phyloP scores from a whole-genome alignment of 37 sponge, comb jelly and placozoan genomes.

The Chondrilla cf. caribensis region DNA sequence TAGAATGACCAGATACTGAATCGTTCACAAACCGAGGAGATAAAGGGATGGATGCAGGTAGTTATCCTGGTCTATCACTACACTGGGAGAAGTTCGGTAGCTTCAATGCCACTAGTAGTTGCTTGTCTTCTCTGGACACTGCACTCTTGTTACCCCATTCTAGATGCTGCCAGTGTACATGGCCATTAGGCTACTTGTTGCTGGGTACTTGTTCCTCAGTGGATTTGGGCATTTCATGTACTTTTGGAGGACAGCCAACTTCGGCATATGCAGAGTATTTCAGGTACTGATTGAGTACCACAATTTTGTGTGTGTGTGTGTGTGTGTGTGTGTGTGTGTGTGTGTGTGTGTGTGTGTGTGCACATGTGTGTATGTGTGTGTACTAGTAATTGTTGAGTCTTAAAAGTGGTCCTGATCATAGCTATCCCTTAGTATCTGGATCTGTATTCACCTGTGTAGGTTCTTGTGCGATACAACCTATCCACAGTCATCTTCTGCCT shows the following conservation, averaged over 20 bases:
- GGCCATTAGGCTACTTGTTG: slow-evolving; percentile 9
- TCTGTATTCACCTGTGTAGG: neutral
- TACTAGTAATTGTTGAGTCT: no score
- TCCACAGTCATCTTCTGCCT: slow-evolving; percentile 12
- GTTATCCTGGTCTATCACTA: slow-evolving; percentile 28
- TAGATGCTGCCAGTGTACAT: slow-evolving; percentile 9
- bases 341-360: no score
- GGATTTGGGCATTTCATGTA: slow-evolving; percentile 28
- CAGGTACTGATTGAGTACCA: slow-evolving; percentile 1
- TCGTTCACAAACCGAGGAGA: slow-evolving; percentile 26
- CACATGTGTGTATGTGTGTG: no score
- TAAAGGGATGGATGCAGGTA: slow-evolving; percentile 30
- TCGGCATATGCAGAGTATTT: neutral
- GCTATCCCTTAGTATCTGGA: no score
- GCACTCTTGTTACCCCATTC: neutral
- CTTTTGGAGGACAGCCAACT: slow-evolving; percentile 23
- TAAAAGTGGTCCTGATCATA: no score
- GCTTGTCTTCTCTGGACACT: neutral
- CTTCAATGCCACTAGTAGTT: neutral
- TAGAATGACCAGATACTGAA: neutral
- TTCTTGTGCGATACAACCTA: slow-evolving; percentile 15
- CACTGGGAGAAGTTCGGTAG: slow-evolving; percentile 3
- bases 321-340: no score
- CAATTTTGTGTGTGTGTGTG: no score
- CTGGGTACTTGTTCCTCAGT: slow-evolving; percentile 27